Base-by-base conservation (phyloP, 2,888 invertebrate genomes). In the Athalia circularis region DNA sequence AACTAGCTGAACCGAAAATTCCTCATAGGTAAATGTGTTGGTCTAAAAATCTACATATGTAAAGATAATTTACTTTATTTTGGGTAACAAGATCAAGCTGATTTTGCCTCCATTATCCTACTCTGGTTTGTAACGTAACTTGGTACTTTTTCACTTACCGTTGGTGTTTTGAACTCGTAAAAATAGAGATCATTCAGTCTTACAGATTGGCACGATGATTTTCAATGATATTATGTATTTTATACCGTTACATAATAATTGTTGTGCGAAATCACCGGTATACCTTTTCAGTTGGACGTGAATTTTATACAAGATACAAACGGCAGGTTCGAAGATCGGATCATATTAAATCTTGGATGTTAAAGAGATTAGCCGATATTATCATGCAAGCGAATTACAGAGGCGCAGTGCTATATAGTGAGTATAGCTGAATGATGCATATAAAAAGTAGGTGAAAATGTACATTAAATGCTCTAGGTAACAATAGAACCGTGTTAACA, bases 401-500 rank as follows among this genome's bases (percentile, higher is more conserved):
- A 54, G 9, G 54, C n/a, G 54, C n/a, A 9, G n/a, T 54, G 54
- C 54, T 9, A 11, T 11, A 54, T 9, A 54, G 54, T 54, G 7
- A 7, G 54, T 54, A 54, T n/a, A 54, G 29, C 29, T 29, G 29
- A 29, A 29, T 29, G 48, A 29, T 29, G 29, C 2, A 29, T 29
- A 29, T 29, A 29, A 29, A 29, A 29, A 29, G 29, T 29, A 54
- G 54, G 54, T 54, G 54, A 54, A 54, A 11, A 54, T 54, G 54
- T n/a, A 54, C 15, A 68, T 68, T 54, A 68, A 68, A 68, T n/a
- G 43, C 7, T 72, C 47, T 59, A 45, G 70, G 57, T 45, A 72
- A 72, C 8, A 59, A 59, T 59, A 47, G 45, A 15, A 72, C 59
- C 45, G 57, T 59, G 72, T 72, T 59, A 72, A 72, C 72, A 45